Conservation (phyloP, 1,140 invertebrate species). For the Octopus bimaculoides region DNA sequence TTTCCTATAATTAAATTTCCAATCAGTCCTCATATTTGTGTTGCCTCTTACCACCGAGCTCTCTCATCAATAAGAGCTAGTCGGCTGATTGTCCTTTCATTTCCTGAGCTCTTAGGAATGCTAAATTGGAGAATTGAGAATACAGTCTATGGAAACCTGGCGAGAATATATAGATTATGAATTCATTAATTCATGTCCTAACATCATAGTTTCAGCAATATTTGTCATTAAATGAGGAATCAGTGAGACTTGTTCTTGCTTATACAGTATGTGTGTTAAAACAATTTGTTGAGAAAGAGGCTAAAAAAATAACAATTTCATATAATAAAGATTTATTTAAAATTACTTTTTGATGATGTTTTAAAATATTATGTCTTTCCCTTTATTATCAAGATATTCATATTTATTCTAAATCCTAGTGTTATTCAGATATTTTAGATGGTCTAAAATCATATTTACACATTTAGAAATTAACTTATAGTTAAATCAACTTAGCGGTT, state of each 20-base stretch:
- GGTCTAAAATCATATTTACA: too few species aligned
- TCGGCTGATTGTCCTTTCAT: slow-evolving; percentile 6
- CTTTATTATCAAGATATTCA: too few species aligned
- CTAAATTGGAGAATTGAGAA: slow-evolving; percentile 1
- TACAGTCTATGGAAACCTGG: not conserved
- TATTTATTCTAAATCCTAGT: too few species aligned
- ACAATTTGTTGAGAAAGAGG: too few species aligned
- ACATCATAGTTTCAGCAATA: not conserved
- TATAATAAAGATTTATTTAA: too few species aligned
- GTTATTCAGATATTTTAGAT: too few species aligned
- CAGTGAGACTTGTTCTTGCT: not conserved
- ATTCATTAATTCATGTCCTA: slow-evolving; percentile 1
- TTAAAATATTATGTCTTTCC: too few species aligned
- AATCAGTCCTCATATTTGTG: slow-evolving; percentile 10
- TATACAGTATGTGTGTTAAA: too few species aligned
- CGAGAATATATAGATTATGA: not conserved
- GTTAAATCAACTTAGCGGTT: too few species aligned
- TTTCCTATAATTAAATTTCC: slow-evolving; percentile 12
- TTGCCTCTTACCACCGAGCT: slow-evolving; percentile 6
- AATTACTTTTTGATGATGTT: too few species aligned
- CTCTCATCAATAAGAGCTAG: slow-evolving; percentile 2
- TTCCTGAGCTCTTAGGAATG: slow-evolving; percentile 3
- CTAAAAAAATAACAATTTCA: too few species aligned
- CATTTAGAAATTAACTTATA: too few species aligned
- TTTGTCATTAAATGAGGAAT: not conserved